Evolutionary conservation across 1,140 invertebrate genomes (phyloP).

Genomic region (Rhopalosiphum maidis): DNA sequence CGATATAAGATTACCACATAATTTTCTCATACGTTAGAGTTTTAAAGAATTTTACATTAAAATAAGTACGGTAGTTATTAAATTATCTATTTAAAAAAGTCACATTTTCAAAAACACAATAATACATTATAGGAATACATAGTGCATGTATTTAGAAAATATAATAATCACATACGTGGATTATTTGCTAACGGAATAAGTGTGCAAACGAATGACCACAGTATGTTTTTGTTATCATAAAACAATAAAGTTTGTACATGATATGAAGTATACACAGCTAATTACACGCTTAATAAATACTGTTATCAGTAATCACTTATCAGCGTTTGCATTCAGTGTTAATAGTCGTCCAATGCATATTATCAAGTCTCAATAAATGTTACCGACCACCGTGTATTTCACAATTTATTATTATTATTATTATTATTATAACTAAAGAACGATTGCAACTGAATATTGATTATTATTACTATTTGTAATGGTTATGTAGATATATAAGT

Average conservation of each 20-base stretch:
- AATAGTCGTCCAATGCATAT: not conserved
- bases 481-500: not conserved
- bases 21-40: not conserved
- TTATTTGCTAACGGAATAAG: not conserved
- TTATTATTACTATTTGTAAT: constrained; percentile 46
- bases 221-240: constrained; percentile 13
- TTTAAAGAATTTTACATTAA: not conserved
- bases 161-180: not conserved
- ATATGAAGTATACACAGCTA: not conserved
- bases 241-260: constrained; percentile 16
- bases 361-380: constrained; percentile 22
- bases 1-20: not conserved
- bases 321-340: not conserved
- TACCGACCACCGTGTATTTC: not conserved
- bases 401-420: not conserved
- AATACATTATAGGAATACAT: not conserved
- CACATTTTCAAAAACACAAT: not conserved
- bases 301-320: constrained; percentile 16
- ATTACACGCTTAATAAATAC: constrained; percentile 32
- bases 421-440: not conserved
- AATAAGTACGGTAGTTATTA: not conserved
- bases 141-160: not conserved
- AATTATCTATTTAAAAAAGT: not conserved
- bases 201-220: not conserved
- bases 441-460: not conserved